Evolutionary conservation across 2,113 vertebrate species (phyloP).

Genomic region (Cavia aperea): DNA sequence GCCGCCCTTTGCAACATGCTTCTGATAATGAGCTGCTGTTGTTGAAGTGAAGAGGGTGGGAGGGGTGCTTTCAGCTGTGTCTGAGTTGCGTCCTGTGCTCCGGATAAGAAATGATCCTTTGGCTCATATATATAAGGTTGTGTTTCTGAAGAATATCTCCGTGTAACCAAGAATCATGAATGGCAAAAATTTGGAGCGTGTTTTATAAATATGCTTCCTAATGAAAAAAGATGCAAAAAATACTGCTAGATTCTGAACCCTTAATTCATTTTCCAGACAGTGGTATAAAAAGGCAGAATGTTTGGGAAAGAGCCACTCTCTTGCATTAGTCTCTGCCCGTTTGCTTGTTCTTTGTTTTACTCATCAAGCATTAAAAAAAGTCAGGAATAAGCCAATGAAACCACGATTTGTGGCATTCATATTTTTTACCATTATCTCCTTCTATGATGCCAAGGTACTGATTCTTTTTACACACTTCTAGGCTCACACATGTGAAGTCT

Average conservation of each 20-base stretch:
- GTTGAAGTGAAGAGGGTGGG: constrained; percentile 48
- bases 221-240: constrained; percentile 75
- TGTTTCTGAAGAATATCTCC: constrained; percentile 66
- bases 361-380: constrained; percentile 43
- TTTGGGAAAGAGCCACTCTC: constrained; percentile 60
- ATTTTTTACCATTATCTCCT: constrained; percentile 13
- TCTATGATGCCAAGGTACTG: background rate
- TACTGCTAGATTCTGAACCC: constrained; percentile 35
- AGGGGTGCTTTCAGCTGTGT: background rate
- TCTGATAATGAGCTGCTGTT: constrained; percentile 55
- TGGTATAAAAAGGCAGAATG: constrained; percentile 57
- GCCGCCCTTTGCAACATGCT: constrained; percentile 56
- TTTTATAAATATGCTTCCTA: constrained; percentile 74
- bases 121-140: constrained; percentile 56
- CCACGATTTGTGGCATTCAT: constrained; percentile 60
- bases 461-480: background rate
- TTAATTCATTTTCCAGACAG: constrained; percentile 66
- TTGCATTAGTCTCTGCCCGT: constrained; percentile 57
- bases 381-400: constrained; percentile 62
- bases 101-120: constrained; percentile 65
- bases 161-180: constrained; percentile 70
- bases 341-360: constrained; percentile 58
- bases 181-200: constrained; percentile 70
- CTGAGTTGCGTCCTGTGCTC: constrained; percentile 39
- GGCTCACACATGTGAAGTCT: background rate